Percentiles rank a stretch among this genome's conserved stretches.
phyloP scores from a whole-genome alignment of 2,113 vertebrate genomes.

The Phainopepla nitens region DNA sequence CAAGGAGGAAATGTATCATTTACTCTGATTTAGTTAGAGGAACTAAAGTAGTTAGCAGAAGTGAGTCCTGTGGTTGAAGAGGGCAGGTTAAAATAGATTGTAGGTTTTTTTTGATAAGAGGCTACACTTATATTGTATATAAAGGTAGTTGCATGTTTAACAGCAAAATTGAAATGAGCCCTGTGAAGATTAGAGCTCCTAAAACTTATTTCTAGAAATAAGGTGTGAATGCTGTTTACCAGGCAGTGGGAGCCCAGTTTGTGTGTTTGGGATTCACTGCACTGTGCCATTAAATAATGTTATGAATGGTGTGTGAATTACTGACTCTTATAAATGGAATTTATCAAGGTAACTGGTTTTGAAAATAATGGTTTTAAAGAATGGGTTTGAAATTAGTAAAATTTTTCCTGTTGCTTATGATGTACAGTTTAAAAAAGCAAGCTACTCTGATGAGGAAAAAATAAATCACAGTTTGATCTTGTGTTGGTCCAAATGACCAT shows the following conservation, averaged over 20 bases:
- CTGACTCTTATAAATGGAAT: neutral
- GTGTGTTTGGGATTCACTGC: neutral
- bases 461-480: neutral
- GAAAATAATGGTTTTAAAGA: neutral
- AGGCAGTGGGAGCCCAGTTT: neutral
- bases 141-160: neutral
- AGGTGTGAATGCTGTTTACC: neutral
- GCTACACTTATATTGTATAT: neutral
- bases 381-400: neutral
- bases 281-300: neutral
- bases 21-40: neutral
- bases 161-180: neutral
- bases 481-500: neutral
- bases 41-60: neutral
- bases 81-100: neutral
- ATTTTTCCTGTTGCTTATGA: neutral
- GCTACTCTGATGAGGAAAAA: neutral
- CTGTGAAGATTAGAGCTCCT: neutral
- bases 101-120: neutral
- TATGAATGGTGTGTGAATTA: neutral
- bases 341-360: neutral
- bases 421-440: neutral
- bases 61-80: neutral
- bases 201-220: neutral
- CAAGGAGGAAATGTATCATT: neutral